These are phyloP conservation scores for Sparidentex hasta DNA, from an alignment of 2,797 vertebrate species.

Conservation along the genomic window DNA sequence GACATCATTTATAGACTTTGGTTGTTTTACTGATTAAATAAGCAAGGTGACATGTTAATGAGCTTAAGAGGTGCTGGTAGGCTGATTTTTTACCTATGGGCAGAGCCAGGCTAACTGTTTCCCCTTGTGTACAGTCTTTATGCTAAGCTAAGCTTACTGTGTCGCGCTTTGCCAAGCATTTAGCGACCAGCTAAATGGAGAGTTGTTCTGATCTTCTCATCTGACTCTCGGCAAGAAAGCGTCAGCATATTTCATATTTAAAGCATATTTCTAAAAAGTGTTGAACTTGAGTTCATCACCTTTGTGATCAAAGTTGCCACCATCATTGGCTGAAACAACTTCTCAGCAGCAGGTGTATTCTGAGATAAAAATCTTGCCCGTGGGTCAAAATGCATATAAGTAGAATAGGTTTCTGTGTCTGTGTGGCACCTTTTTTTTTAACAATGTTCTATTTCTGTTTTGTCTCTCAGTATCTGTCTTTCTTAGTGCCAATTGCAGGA, in stretches of 20 bases:
- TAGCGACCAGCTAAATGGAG: background rate
- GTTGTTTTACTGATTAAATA: background rate
- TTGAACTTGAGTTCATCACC: background rate
- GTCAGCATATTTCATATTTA: too few species aligned
- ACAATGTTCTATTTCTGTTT: too few species aligned
- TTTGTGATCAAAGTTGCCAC: background rate
- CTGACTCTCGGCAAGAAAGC: background rate
- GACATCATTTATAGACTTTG: too few species aligned
- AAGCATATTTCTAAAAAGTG: background rate
- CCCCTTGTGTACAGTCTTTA: background rate
- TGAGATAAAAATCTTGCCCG: background rate
- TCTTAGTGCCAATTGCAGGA: background rate
- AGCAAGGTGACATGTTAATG: background rate
- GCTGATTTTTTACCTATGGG: background rate
- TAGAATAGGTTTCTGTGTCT: background rate
- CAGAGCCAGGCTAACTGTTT: background rate
- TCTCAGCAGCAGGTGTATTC: background rate
- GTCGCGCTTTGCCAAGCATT: background rate
- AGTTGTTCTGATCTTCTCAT: background rate
- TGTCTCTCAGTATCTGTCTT: background rate
- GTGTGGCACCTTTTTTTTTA: background rate
- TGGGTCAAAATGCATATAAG: background rate
- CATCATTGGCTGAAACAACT: background rate
- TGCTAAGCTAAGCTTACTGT: background rate
- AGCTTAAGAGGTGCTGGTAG: background rate